phyloP scores from a whole-genome alignment of 2,888 invertebrate species.

The Chrysopilus asiliformis region DNA sequence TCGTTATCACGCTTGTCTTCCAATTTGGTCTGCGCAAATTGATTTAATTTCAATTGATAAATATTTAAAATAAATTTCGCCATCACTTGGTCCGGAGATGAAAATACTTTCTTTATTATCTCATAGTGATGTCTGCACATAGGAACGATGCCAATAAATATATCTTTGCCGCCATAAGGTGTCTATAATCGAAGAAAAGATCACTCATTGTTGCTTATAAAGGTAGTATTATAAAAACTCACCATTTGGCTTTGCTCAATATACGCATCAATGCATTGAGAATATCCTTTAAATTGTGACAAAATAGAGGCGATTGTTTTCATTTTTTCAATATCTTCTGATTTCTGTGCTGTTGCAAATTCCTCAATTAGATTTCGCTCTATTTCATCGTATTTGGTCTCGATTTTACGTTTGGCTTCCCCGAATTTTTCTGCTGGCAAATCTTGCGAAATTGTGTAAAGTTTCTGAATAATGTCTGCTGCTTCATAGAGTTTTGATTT shows the following conservation, averaged over 20 bases:
- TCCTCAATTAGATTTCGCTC: slow-evolving; percentile 85
- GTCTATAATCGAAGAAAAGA: slow-evolving; percentile 42
- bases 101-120: slow-evolving; percentile 79
- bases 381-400: slow-evolving; percentile 78
- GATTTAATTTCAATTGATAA: slow-evolving; percentile 79
- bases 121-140: slow-evolving; percentile 78
- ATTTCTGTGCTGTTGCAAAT: slow-evolving; percentile 79
- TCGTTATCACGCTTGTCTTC: slow-evolving; percentile 75
- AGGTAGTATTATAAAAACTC: slow-evolving; percentile 15
- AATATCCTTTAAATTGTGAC: slow-evolving; percentile 92
- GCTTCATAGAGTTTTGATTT: slow-evolving; percentile 69
- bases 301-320: slow-evolving; percentile 83
- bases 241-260: slow-evolving; percentile 94
- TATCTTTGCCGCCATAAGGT: slow-evolving; percentile 72
- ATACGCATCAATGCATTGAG: slow-evolving; percentile 90
- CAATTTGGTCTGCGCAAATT: slow-evolving; percentile 70
- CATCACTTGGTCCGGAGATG: slow-evolving; percentile 93
- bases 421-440: slow-evolving; percentile 77
- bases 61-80: slow-evolving; percentile 94
- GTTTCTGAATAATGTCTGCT: slow-evolving; percentile 93
- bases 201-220: background rate
- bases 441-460: slow-evolving; percentile 91
- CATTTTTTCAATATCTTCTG: slow-evolving; percentile 77
- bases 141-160: slow-evolving; percentile 80
- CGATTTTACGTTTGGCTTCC: slow-evolving; percentile 71